Base-by-base conservation (phyloP, 1,140 invertebrate species). In the Caenorhabditis brenneri region DNA sequence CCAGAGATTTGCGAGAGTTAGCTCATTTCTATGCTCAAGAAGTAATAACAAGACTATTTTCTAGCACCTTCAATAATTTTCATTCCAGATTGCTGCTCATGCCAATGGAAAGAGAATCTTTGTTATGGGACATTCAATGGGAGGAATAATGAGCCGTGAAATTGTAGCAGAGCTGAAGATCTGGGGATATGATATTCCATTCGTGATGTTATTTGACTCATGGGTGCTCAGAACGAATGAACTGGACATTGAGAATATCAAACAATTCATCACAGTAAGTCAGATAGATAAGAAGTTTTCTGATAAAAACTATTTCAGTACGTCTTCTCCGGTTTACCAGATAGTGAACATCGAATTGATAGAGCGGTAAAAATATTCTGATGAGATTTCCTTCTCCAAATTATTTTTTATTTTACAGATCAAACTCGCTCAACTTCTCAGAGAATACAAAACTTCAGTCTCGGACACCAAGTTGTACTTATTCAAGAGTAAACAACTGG, bases 61-160 rank as follows among this genome's bases (percentile, higher is more conserved):
- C 1, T 60, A 33, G 10, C 69, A n/a, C 36, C 9, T 29, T 42
- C 83, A 33, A 74, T 7, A 36, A 27, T 9, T 53, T 48, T 58
- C 19, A 42, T 69, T 79, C 1, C 33, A 87, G 84, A 87, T 87
- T 60, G 31, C 49, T 65, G 53, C 60, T 27, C 83, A 82, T 65
- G 33, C 80, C 4, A 36, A 36, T 29, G n/a, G 46, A 0, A 53
- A 46, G 39, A 60, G 51, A 39, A 55, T 86, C 16, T 60, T 88
- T 22, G 49, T 88, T 24, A n/a, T 89, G 42, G 88, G 88, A 2
- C 88, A 88, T 51, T 88, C 88, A 0, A 80, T 88, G 42, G 88
- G 88, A 27, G 88, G 88, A 49, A 83, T 86, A 65, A 49, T 88
- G 31, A 81, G 83, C 46, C 65, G 82, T 16, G 88, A 88, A 79